Percentiles rank a stretch among this genome's conserved stretches.
These are phyloP conservation scores for Melinopterus prodromus DNA, from an alignment of 2,888 invertebrate species.

Conservation along the genomic window DNA sequence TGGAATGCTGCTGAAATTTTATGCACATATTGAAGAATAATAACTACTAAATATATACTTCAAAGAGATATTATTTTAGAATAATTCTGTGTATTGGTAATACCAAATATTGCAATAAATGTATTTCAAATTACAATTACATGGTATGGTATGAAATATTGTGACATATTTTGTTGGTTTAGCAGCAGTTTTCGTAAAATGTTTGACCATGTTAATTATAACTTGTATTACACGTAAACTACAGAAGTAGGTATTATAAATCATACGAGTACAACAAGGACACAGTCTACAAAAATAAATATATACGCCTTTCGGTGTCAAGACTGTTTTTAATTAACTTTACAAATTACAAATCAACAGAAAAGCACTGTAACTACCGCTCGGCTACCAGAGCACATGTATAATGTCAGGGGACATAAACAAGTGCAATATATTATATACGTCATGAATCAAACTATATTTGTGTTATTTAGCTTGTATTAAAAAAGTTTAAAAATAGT, in stretches of 20 bases:
- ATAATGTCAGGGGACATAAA: not conserved
- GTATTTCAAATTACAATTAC: not conserved
- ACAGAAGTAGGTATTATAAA: not conserved
- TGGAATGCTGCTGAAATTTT: too few species aligned
- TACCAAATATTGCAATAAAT: not conserved
- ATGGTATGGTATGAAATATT: not conserved
- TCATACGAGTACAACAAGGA: not conserved
- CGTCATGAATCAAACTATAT: not conserved
- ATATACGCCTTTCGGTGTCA: not conserved
- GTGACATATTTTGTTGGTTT: too few species aligned
- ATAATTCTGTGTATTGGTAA: too few species aligned
- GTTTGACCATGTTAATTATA: not conserved
- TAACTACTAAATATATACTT: too few species aligned
- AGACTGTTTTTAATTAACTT: constrained; percentile 4
- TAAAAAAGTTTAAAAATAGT: not conserved
- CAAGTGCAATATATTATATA: not conserved
- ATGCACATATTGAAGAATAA: too few species aligned
- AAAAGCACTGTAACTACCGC: not conserved
- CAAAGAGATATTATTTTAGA: too few species aligned
- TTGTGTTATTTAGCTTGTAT: not conserved
- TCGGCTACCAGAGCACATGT: not conserved
- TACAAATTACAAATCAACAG: not conserved
- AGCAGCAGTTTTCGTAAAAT: not conserved
- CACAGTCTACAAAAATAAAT: not conserved
- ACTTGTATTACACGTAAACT: not conserved